A percentile compares a stretch with the other conserved stretches of the same genome.
These are phyloP conservation scores for Plumapathes pennacea DNA, from an alignment of 92 coral and sea anemone genomes.

Conservation along the genomic window DNA sequence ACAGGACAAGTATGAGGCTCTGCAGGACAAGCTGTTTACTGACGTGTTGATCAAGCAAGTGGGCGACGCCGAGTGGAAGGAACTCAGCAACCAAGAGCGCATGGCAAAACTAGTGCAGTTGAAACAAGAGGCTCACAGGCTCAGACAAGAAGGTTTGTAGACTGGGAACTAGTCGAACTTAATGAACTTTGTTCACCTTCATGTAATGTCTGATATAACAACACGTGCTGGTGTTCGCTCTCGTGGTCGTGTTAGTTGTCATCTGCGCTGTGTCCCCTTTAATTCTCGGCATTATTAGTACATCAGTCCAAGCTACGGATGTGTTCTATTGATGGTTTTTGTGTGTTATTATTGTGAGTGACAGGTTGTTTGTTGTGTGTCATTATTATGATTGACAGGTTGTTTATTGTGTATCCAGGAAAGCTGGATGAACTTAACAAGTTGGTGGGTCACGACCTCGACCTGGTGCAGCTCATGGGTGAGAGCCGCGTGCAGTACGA, in stretches of 20 bases:
- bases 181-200: too few relatives aligned
- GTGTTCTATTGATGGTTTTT: too few relatives aligned
- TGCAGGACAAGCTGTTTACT: constrained; percentile 85
- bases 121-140: constrained; percentile 81
- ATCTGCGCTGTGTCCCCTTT: too few relatives aligned
- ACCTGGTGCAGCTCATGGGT: constrained; percentile 75
- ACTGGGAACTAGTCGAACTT: too few relatives aligned
- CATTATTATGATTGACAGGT: not conserved
- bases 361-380: too few relatives aligned
- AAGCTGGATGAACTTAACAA: constrained; percentile 86
- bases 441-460: constrained; percentile 77
- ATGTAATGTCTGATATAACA: too few relatives aligned
- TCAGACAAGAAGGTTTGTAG: constrained; percentile 76
- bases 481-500: constrained; percentile 77
- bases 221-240: too few relatives aligned
- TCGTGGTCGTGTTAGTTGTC: too few relatives aligned
- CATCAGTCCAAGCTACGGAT: too few relatives aligned
- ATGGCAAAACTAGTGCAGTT: constrained; percentile 76
- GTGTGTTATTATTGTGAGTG: too few relatives aligned
- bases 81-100: constrained; percentile 82
- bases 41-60: constrained; percentile 83
- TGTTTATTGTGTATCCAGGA: constrained; percentile 33
- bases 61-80: constrained; percentile 90
- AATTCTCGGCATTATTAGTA: too few relatives aligned
- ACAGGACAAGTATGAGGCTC: constrained; percentile 91